phyloP scores from a whole-genome alignment of 2,888 invertebrate species.

The Monopis laevigella region DNA sequence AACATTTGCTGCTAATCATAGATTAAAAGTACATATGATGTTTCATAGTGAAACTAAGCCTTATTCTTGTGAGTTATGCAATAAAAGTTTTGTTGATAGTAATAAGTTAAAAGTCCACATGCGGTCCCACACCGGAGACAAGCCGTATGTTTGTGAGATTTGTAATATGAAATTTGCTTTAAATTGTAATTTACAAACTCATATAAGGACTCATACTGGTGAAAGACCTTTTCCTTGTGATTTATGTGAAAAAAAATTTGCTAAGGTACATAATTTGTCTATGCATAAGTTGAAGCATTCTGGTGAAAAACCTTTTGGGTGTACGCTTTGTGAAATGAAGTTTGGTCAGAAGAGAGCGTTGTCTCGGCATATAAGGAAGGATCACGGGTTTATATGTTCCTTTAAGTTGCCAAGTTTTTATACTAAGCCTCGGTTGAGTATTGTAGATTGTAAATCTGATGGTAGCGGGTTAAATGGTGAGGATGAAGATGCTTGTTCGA shows the following conservation, averaged over 20 bases:
- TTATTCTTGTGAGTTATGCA: conserved; percentile 16
- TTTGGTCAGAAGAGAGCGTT: conserved; percentile 3
- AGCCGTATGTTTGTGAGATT: conserved; percentile 17
- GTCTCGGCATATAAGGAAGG: neutral
- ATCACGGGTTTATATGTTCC: neutral
- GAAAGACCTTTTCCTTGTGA: conserved; percentile 19
- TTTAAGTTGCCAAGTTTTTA: neutral
- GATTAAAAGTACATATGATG: conserved; percentile 16
- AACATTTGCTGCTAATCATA: conserved; percentile 16
- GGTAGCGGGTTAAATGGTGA: no score
- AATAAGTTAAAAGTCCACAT: conserved; percentile 17
- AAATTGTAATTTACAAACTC: conserved; percentile 15
- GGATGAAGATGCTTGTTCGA: no score
- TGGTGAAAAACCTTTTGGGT: neutral
- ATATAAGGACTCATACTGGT: conserved; percentile 18
- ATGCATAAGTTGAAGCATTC: conserved; percentile 6
- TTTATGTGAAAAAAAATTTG: conserved; percentile 13
- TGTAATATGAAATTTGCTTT: conserved; percentile 18
- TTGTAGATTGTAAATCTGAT: no score
- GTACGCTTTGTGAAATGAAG: neutral
- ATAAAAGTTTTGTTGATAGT: conserved; percentile 16
- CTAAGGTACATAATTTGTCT: neutral
- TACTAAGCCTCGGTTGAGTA: no score
- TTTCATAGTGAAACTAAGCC: conserved; percentile 6
- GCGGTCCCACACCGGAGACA: conserved; percentile 18